These are phyloP conservation scores for Excalfactoria chinensis DNA, from an alignment of 2,113 vertebrate species.

Conservation along the genomic window DNA sequence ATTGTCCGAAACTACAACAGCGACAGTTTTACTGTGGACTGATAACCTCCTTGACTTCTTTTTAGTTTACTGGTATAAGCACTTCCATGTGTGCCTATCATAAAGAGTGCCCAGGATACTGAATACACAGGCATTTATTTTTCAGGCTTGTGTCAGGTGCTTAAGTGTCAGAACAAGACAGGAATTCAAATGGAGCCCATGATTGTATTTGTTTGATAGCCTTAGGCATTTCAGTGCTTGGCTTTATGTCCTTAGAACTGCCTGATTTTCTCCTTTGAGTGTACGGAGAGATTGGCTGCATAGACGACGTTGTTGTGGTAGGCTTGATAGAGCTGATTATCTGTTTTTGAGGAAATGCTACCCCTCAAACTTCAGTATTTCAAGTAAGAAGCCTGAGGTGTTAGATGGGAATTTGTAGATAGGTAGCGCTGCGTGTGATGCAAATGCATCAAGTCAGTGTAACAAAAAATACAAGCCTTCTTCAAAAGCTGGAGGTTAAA, in stretches of 20 bases:
- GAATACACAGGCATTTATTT: not conserved
- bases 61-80: not conserved
- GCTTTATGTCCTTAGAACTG: not conserved
- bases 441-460: not conserved
- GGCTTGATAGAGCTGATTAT: not conserved
- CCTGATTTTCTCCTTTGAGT: not conserved
- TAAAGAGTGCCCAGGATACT: not conserved
- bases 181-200: not conserved
- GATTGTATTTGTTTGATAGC: not conserved
- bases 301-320: not conserved
- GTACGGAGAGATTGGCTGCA: not conserved
- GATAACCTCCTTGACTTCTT: not conserved
- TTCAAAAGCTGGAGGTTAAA: not conserved
- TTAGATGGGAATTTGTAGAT: not conserved
- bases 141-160: not conserved
- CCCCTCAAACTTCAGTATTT: not conserved
- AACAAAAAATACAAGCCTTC: not conserved
- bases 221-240: not conserved
- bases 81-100: rapidly evolving
- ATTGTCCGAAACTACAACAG: rapidly evolving
- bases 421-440: not conserved
- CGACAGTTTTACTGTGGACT: not conserved
- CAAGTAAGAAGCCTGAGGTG: not conserved
- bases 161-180: not conserved
- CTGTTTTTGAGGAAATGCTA: not conserved